Evolutionary conservation across 2,797 vertebrate genomes (phyloP), one percentile per base, ranked within the genome.

Genomic region (Manis pentadactyla): DNA sequence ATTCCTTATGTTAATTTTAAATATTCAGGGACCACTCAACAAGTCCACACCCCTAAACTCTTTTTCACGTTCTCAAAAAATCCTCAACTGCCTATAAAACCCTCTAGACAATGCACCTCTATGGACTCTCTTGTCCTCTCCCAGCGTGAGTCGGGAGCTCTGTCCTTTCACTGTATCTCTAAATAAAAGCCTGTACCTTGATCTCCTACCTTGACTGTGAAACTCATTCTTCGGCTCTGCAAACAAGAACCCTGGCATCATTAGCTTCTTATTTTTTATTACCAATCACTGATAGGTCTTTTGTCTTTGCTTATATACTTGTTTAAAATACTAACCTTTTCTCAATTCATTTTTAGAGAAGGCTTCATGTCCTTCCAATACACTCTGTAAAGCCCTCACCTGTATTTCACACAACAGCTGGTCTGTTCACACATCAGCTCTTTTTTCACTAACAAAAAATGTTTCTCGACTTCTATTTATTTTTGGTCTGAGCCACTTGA

Each of bases 301-400:
- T 51, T 63, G 68, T 42, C 7, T 95, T 94, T 95, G 46, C 18
- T 85, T 59, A 74, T 31, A n/a, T 15, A 10, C 49, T 86, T 79
- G 42, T 66, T 46, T 91, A 79, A 82, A 95, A 83, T 59, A 64
- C 11, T 31, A 46, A 53, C 34, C 63, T 23, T 51, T 95, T 96
- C 90, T 27, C 25, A 63, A 63, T 53, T 37, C 61, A 83, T 59
- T 82, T 87, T 85, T 85, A 57, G 89, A 85, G 42, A 39, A 27
- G 34, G 4, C 18, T 88, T 87, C 37, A 39, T 39, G 37, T 39
- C 37, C 37, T 39, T 39, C 39, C 8, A 37, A 9, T 34, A 68
- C 9, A 11, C 46, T 78, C 51, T 39, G 21, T 27, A 77, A 92
- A 93, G 42, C 34, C 15, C 9, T 34, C 42, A 27, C 17, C 63